phyloP scores from a whole-genome alignment of 2,113 vertebrate genomes.

The Myotis davidii region DNA sequence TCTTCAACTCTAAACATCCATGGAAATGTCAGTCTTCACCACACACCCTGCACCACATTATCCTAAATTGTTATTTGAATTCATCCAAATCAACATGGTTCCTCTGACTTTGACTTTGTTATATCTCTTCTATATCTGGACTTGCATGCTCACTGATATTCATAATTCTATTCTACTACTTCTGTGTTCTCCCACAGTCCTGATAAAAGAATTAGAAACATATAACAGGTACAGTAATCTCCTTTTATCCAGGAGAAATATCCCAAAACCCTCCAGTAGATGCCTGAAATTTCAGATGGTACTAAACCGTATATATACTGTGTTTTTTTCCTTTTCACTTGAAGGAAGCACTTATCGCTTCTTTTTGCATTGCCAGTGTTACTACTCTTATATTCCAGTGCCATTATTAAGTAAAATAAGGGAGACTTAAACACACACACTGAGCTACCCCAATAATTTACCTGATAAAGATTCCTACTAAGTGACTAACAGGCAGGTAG shows the following conservation, averaged over 20 bases:
- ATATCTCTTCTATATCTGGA: not conserved
- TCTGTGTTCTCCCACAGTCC: not conserved
- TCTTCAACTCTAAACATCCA: not conserved
- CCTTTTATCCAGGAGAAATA: not conserved
- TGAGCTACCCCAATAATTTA: not conserved
- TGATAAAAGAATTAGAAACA: not conserved
- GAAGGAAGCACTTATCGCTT: not conserved
- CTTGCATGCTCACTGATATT: not conserved
- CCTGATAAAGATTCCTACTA: not conserved
- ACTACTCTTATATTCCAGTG: no score
- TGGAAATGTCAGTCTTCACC: not conserved
- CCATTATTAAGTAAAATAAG: not conserved
- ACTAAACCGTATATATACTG: not conserved
- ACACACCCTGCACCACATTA: not conserved
- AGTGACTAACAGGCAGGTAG: no score
- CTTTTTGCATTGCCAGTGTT: not conserved
- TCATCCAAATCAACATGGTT: fast-evolving
- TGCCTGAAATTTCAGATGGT: not conserved
- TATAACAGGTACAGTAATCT: not conserved
- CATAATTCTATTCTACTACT: not conserved
- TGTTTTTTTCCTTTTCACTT: not conserved
- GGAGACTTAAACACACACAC: not conserved
- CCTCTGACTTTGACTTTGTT: not conserved
- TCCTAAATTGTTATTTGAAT: not conserved
- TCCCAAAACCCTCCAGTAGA: not conserved